Evolutionary conservation across 2,113 vertebrate species (phyloP).

Genomic region (Tragelaphus buxtoni): DNA sequence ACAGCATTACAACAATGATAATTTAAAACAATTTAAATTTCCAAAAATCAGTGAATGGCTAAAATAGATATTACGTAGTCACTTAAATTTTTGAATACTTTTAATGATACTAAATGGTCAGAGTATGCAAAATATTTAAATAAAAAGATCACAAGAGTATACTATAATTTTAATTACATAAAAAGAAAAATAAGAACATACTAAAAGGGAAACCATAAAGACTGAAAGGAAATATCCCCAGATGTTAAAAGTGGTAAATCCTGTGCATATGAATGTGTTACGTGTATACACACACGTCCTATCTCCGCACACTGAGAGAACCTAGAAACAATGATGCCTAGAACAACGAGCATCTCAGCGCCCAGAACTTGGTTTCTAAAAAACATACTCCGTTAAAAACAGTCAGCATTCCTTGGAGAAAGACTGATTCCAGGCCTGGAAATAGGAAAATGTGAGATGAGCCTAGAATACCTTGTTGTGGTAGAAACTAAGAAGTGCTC

Average conservation of each 20-base stretch:
- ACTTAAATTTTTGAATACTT: neutral
- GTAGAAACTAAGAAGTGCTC: neutral
- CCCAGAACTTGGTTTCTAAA: conserved; percentile 14
- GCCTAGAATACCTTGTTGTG: neutral
- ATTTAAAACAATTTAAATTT: conserved; percentile 5
- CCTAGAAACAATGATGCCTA: neutral
- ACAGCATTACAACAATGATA: neutral
- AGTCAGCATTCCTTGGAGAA: neutral
- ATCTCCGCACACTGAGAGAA: neutral
- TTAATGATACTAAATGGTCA: conserved; percentile 29
- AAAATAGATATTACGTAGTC: neutral
- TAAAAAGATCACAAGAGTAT: neutral
- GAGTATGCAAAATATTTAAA: neutral
- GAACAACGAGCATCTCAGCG: neutral
- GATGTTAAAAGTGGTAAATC: neutral
- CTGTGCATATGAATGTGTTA: no score
- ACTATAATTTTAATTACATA: conserved; percentile 9
- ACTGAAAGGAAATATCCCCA: neutral
- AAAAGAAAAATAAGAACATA: conserved; percentile 6
- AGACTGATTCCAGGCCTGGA: neutral
- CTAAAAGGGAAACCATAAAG: neutral
- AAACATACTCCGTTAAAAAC: neutral
- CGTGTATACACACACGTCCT: neutral
- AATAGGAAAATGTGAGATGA: neutral
- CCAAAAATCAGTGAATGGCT: neutral